These are phyloP conservation scores for Stomorhina lunata DNA, from an alignment of 2,888 invertebrate species.

Conservation along the genomic window DNA sequence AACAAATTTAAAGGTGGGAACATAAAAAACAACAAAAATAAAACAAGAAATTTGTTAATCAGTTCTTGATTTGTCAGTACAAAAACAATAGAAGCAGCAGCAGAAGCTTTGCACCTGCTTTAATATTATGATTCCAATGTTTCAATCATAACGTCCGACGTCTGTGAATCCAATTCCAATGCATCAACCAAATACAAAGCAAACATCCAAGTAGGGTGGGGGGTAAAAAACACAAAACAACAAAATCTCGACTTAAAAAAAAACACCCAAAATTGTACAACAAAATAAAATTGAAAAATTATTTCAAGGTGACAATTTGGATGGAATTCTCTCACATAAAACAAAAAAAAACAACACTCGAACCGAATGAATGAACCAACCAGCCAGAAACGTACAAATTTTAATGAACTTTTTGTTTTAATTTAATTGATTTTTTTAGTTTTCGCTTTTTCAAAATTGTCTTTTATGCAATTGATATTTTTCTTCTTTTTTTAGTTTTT, in stretches of 20 bases:
- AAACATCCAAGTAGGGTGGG: constrained; percentile 6
- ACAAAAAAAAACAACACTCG: no score
- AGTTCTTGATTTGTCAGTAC: constrained; percentile 10
- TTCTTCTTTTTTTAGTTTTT: neutral
- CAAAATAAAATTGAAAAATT: constrained; percentile 26
- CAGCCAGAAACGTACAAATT: constrained; percentile 24
- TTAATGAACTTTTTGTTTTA: constrained; percentile 15
- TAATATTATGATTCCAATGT: constrained; percentile 17
- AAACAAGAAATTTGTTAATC: constrained; percentile 9
- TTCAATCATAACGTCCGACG: neutral
- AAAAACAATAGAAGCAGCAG: neutral
- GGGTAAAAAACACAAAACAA: constrained; percentile 30
- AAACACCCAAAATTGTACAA: no score
- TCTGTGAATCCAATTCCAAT: neutral
- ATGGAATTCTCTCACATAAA: constrained; percentile 43
- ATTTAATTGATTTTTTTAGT: constrained; percentile 44
- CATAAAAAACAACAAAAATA: neutral
- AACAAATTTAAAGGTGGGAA: neutral
- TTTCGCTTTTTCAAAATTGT: constrained; percentile 30
- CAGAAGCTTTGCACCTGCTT: constrained; percentile 9
- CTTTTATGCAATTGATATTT: constrained; percentile 27
- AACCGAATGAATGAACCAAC: no score
- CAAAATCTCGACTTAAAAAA: constrained; percentile 50
- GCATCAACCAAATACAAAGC: no score
- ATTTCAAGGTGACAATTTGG: constrained; percentile 59